Evolutionary conservation across 2,797 vertebrate species (phyloP), one percentile per base, ranked within the genome.

Genomic region (Vireo griseus): DNA sequence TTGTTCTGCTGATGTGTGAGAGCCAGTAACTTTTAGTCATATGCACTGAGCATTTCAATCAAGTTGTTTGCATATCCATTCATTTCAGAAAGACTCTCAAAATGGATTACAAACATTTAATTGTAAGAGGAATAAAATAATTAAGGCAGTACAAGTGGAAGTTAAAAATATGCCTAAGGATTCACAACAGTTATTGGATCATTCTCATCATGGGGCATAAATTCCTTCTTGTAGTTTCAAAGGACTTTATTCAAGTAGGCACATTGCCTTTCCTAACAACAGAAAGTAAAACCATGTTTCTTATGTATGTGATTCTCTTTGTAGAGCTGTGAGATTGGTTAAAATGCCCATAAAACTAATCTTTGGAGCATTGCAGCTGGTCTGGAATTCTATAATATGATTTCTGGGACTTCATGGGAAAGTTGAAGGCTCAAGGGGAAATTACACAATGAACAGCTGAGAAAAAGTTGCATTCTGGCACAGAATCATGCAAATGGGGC

Each of bases 361-460:
- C 93, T 95, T 93, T 73, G 90, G 96, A 93, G 92, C 79, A 89
- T 94, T 98, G 96, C 97, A 95, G 61, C 77, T 86, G 95, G 88
- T 93, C 88, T 97, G 96, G 94, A 96, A 97, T 97, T 96, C 93
- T 67, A 37, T 96, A 96, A 97, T 97, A 98, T 98, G 93, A 98
- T 98, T 98, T 98, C 96, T 96, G 92, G 96, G 96, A 97, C 97
- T 98, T 98, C 98, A 97, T 98, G 98, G 98, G 98, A 98, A 98
- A 98, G 97, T 97, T 95, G 97, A 97, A 92, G 85, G 69, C 97
- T 97, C 96, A 96, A 96, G 97, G 96, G 97, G 95, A 96, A 97
- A 97, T 95, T 88, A 86, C 96, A 98, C 98, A 98, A 98, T 98
- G 98, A 97, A 97, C 97, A 97, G 97, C 97, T 97, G 97, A 98